These are phyloP conservation scores for Drosophila prostipennis DNA, from an alignment of 2,888 invertebrate species.

Conservation along the genomic window DNA sequence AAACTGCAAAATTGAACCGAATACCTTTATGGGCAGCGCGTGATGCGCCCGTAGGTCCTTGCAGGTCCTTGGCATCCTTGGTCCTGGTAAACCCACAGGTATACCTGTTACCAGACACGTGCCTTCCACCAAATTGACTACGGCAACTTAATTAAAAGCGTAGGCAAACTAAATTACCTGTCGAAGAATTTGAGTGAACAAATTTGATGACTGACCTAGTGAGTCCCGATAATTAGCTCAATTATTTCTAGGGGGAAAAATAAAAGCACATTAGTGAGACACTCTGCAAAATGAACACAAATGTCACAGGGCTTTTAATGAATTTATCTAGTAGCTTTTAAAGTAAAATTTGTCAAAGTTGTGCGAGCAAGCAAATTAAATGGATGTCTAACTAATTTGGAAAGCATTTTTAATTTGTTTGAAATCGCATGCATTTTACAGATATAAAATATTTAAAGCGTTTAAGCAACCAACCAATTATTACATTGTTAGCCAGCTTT, in stretches of 20 bases:
- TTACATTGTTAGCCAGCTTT: no score
- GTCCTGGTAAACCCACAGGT: constrained; percentile 8
- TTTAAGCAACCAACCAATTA: no score
- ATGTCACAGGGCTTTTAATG: neutral
- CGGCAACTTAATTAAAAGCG: constrained; percentile 48
- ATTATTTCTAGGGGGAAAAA: constrained; percentile 18
- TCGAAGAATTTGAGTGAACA: constrained; percentile 40
- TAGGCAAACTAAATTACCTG: constrained; percentile 49
- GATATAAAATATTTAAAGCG: no score
- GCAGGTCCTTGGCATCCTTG: constrained; percentile 20
- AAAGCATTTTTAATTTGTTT: neutral
- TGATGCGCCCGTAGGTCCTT: constrained; percentile 26
- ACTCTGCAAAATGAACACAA: constrained; percentile 17
- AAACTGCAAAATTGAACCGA: constrained; percentile 45
- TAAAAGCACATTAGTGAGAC: constrained; percentile 21
- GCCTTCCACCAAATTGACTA: constrained; percentile 20
- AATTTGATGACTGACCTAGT: constrained; percentile 49
- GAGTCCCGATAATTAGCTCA: constrained; percentile 36
- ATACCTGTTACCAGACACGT: constrained; percentile 18
- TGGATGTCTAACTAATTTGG: neutral
- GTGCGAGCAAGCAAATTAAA: neutral
- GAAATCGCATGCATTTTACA: neutral
- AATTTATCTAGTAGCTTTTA: neutral
- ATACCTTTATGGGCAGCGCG: constrained; percentile 43
- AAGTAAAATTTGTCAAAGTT: neutral